A percentile compares a stretch with the other conserved stretches of the same genome.
These are phyloP conservation scores for Clarias laeviceps DNA, from an alignment of 2,797 vertebrate genomes.

Conservation along the genomic window DNA sequence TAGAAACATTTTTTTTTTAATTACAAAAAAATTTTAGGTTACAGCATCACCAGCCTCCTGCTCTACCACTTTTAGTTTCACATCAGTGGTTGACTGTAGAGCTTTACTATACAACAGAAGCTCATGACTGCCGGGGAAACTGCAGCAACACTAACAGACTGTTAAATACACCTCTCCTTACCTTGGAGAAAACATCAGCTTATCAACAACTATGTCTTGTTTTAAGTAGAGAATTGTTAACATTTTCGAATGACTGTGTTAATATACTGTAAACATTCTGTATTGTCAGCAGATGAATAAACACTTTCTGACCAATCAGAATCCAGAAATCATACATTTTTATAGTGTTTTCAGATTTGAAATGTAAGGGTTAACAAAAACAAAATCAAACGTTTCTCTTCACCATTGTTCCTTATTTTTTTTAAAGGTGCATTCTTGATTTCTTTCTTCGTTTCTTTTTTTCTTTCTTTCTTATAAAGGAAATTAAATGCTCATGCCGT, in stretches of 20 bases:
- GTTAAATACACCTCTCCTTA: neutral
- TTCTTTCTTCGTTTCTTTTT: neutral
- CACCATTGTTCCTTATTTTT: neutral
- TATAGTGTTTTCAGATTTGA: too few relatives aligned
- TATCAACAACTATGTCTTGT: too few relatives aligned
- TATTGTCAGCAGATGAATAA: neutral
- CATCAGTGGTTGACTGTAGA: too few relatives aligned
- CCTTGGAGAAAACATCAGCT: neutral
- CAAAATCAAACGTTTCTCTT: neutral
- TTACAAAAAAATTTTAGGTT: too few relatives aligned
- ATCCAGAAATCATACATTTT: too few relatives aligned
- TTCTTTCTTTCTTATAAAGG: neutral
- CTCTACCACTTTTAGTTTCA: too few relatives aligned
- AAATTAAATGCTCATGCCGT: neutral
- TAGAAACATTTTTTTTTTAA: too few relatives aligned
- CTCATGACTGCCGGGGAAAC: too few relatives aligned
- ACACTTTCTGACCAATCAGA: neutral
- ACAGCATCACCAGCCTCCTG: too few relatives aligned
- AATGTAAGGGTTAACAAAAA: too few relatives aligned
- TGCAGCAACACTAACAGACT: neutral
- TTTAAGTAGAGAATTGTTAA: neutral
- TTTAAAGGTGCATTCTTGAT: neutral
- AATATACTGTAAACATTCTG: neutral
- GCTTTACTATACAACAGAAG: too few relatives aligned
- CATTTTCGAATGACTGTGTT: neutral